These are phyloP conservation scores for Coecobrya sp. DNA, from an alignment of 2,888 invertebrate genomes.

Conservation along the genomic window DNA sequence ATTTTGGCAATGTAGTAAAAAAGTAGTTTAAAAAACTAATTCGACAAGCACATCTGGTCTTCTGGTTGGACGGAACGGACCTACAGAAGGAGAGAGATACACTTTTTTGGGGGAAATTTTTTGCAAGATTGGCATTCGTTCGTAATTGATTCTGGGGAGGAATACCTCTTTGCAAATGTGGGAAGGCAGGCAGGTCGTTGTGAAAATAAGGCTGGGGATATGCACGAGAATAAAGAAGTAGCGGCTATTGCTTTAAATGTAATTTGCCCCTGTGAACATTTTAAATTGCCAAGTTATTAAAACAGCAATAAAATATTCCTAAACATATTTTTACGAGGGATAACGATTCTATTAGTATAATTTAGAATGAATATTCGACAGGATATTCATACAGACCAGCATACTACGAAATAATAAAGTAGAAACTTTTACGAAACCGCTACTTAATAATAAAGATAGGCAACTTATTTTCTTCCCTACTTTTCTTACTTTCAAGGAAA, in stretches of 20 bases:
- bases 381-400: no score
- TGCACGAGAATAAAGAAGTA: no score
- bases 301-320: no score
- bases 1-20: background rate
- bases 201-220: conserved; percentile 23
- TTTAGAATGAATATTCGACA: no score
- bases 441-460: background rate
- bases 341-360: no score
- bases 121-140: conserved; percentile 33
- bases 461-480: background rate
- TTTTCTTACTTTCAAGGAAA: background rate
- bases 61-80: background rate
- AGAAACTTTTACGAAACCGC: no score
- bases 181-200: background rate
- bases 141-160: conserved; percentile 55
- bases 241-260: no score
- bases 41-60: conserved; percentile 60
- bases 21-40: conserved; percentile 3
- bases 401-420: no score
- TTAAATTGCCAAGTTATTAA: no score
- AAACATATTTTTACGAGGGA: no score
- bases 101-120: conserved; percentile 1
- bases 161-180: no score
- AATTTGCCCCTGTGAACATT: no score
- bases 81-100: background rate